phyloP scores from a whole-genome alignment of 1,140 invertebrate species.

The Neotoxoptera formosana region DNA sequence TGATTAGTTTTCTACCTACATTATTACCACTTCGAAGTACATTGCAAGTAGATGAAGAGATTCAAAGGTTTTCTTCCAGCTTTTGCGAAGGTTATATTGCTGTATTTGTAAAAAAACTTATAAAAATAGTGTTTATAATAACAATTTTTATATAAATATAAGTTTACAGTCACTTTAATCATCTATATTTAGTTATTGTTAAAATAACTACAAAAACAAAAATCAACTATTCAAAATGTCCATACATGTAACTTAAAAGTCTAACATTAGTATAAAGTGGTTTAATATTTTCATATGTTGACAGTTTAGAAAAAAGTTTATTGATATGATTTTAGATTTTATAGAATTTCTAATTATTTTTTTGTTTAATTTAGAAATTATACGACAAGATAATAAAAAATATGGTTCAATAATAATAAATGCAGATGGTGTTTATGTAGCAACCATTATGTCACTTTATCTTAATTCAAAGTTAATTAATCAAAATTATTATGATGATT shows the following conservation, averaged over 20 bases:
- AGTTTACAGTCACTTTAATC: background rate
- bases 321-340: background rate
- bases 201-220: background rate
- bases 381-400: conserved; percentile 62
- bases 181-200: background rate
- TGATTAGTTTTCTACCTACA: conserved; percentile 76
- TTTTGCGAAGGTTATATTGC: conserved; percentile 65
- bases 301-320: background rate
- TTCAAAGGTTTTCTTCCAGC: conserved; percentile 90
- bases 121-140: background rate
- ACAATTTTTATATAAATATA: background rate
- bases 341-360: background rate
- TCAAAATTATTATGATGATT: conserved; percentile 77
- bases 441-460: conserved; percentile 83
- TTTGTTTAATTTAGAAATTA: conserved; percentile 29
- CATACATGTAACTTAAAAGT: too few species aligned
- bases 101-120: background rate
- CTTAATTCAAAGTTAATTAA: conserved; percentile 83
- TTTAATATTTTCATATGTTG: background rate
- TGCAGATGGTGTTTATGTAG: conserved; percentile 92
- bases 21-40: conserved; percentile 76
- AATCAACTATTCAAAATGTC: too few species aligned
- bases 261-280: too few species aligned
- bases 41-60: conserved; percentile 83
- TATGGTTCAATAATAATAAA: conserved; percentile 82